Conservation (phyloP, 2,888 invertebrate genomes). For the Drosophila meridiana region DNA sequence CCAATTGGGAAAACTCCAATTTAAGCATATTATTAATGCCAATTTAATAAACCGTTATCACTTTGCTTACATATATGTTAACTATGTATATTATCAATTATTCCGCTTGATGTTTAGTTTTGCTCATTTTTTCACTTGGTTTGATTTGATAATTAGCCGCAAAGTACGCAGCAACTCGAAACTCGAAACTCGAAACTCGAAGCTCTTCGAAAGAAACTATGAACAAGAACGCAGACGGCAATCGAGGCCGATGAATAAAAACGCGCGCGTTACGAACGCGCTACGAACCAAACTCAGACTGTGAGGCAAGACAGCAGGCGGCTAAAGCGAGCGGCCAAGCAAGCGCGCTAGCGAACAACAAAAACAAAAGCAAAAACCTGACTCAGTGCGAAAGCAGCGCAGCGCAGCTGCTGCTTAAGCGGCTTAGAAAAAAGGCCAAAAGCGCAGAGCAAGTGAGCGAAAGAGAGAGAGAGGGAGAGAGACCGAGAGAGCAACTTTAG, state of each 20-base stretch:
- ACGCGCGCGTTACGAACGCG: constrained; percentile 75
- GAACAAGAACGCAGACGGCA: constrained; percentile 20
- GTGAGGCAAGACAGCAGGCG: constrained; percentile 30
- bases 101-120: constrained; percentile 41
- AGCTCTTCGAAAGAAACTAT: constrained; percentile 23
- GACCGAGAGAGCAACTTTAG: constrained; percentile 15
- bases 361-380: constrained; percentile 35
- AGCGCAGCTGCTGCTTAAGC: constrained; percentile 44
- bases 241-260: constrained; percentile 28
- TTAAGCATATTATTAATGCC: constrained; percentile 3
- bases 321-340: constrained; percentile 26
- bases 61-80: constrained; percentile 56
- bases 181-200: constrained; percentile 1
- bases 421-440: constrained; percentile 51
- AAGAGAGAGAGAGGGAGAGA: constrained; percentile 40
- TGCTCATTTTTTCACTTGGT: constrained; percentile 37
- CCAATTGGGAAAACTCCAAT: neutral
- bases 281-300: constrained; percentile 71
- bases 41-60: constrained; percentile 27
- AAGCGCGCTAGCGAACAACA: constrained; percentile 16
- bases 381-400: constrained; percentile 44
- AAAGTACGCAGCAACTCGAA: constrained; percentile 45
- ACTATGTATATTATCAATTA: constrained; percentile 57
- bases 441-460: constrained; percentile 19
- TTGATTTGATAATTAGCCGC: constrained; percentile 59